Evolutionary conservation across 1,140 invertebrate species (phyloP).

Genomic region (Oreohelix idahoensis): DNA sequence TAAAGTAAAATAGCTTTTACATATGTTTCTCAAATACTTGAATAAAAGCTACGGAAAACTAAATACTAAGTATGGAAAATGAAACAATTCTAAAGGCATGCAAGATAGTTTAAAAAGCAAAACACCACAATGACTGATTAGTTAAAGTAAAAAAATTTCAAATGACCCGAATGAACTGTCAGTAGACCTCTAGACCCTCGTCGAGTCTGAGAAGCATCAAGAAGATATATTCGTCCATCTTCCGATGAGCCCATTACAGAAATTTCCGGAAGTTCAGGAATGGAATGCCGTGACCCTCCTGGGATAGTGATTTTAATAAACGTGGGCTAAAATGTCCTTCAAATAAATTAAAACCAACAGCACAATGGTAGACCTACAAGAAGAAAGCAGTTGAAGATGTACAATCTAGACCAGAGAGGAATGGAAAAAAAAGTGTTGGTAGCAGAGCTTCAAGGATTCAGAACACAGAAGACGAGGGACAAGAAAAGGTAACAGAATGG

Average conservation of each 20-base stretch:
- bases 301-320: constrained; percentile 6
- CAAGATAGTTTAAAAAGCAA: not conserved
- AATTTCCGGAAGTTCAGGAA: constrained; percentile 50
- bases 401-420: no score
- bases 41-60: no score
- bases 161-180: not conserved
- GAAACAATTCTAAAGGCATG: not conserved
- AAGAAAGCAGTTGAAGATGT: no score
- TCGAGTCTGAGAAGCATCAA: constrained; percentile 50
- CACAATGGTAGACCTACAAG: not conserved
- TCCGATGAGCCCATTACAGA: constrained; percentile 52
- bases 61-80: no score
- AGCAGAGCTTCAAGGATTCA: no score
- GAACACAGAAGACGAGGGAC: not conserved
- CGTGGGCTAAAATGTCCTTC: not conserved
- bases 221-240: constrained; percentile 56
- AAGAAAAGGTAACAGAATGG: not conserved
- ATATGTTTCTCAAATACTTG: no score
- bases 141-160: not conserved
- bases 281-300: constrained; percentile 41
- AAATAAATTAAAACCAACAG: not conserved
- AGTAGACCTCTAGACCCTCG: constrained; percentile 50
- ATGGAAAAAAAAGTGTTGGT: no score
- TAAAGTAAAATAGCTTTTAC: no score
- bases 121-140: not conserved